Conservation (phyloP, 1,140 invertebrate species). For the Ridgeia piscesae region DNA sequence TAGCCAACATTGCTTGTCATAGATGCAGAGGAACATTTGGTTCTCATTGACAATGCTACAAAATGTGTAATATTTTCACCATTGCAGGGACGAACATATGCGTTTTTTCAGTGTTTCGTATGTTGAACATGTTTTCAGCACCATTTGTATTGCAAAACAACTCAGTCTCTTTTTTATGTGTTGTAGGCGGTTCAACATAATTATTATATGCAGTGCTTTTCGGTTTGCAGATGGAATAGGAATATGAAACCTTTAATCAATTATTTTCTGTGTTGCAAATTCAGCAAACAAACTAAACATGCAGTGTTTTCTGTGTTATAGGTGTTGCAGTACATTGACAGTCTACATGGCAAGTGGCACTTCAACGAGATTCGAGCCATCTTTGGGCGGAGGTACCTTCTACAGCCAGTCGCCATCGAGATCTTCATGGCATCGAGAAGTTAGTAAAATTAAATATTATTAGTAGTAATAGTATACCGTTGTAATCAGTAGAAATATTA, state of each 20-base stretch:
- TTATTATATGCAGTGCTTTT: neutral
- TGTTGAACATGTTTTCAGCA: neutral
- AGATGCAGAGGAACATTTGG: neutral
- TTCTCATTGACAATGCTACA: neutral
- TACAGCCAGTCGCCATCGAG: slow-evolving; percentile 97
- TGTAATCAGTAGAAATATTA: too few relatives aligned
- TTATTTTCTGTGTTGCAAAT: neutral
- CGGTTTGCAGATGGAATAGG: neutral
- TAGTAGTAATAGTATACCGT: neutral
- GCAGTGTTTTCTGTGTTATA: slow-evolving; percentile 50
- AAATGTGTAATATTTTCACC: neutral
- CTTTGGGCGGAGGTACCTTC: slow-evolving; percentile 91
- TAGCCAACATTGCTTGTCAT: neutral
- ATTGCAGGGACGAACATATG: too few relatives aligned
- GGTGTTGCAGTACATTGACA: slow-evolving; percentile 95
- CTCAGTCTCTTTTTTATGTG: neutral
- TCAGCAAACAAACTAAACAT: neutral
- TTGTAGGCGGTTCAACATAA: neutral
- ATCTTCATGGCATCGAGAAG: slow-evolving; percentile 98
- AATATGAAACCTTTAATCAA: neutral
- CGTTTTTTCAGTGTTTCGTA: too few relatives aligned
- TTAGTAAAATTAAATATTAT: slow-evolving; percentile 59
- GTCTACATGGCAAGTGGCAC: slow-evolving; percentile 98
- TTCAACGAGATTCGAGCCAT: slow-evolving; percentile 98
- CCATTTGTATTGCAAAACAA: neutral